Percentiles rank a stretch among this genome's conserved stretches.
These are phyloP conservation scores for Pseudococcus viburni DNA, from an alignment of 2,888 invertebrate genomes.

Conservation along the genomic window DNA sequence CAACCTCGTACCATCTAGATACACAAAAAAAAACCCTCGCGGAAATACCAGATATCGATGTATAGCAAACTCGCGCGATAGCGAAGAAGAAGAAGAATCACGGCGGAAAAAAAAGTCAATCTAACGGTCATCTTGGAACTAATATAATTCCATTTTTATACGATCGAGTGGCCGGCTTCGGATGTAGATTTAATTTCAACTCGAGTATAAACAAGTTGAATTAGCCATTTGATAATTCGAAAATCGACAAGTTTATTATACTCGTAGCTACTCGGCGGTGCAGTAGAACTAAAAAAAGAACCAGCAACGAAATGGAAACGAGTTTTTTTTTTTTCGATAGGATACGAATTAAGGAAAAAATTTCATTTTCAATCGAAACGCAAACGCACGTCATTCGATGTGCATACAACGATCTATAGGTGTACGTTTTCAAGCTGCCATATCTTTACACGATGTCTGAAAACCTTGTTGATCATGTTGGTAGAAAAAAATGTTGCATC, in stretches of 20 bases:
- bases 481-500: conserved; percentile 17
- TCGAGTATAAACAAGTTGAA: neutral
- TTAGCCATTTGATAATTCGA: conserved; percentile 6
- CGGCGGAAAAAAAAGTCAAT: neutral
- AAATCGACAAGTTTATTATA: conserved; percentile 34
- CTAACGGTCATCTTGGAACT: neutral
- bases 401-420: neutral
- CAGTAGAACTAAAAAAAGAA: too few species aligned
- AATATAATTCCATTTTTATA: conserved; percentile 39
- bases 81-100: neutral
- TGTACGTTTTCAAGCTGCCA: neutral
- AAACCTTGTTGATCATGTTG: neutral
- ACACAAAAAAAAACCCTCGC: neutral
- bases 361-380: conserved; percentile 28
- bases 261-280: neutral
- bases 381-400: neutral
- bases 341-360: conserved; percentile 6
- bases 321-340: conserved; percentile 15
- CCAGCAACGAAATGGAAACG: neutral
- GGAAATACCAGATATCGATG: conserved; percentile 1
- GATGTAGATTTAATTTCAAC: conserved; percentile 13
- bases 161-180: neutral
- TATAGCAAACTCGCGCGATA: neutral
- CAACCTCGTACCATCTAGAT: too few species aligned
- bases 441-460: neutral